These are phyloP conservation scores for Esox lucius DNA, from an alignment of 2,797 vertebrate genomes.

Conservation along the genomic window DNA sequence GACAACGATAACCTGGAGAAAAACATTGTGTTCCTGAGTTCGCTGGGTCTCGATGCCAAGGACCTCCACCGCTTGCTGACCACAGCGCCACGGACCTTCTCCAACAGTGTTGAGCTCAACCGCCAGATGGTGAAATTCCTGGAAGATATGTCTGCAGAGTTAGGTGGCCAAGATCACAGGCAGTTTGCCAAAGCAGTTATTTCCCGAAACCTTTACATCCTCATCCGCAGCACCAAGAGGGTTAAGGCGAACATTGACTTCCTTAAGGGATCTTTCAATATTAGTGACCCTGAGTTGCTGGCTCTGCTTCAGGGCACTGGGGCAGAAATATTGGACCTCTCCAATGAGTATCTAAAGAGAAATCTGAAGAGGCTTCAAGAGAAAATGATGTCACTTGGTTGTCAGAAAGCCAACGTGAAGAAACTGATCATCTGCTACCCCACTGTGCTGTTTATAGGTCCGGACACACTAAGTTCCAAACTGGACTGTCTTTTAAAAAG, in stretches of 20 bases:
- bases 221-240: constrained; percentile 79
- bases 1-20: constrained; percentile 77
- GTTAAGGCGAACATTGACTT: constrained; percentile 69
- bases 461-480: constrained; percentile 71
- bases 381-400: constrained; percentile 67
- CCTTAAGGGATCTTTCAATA: constrained; percentile 62
- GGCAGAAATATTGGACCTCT: constrained; percentile 74
- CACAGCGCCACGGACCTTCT: constrained; percentile 78
- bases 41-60: constrained; percentile 70
- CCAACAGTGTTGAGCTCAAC: constrained; percentile 79
- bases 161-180: constrained; percentile 64
- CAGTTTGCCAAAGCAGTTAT: constrained; percentile 72
- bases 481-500: constrained; percentile 72
- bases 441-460: constrained; percentile 66
- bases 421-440: constrained; percentile 67
- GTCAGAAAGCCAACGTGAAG: constrained; percentile 53
- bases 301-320: constrained; percentile 66
- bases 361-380: constrained; percentile 66
- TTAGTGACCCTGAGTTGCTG: constrained; percentile 68
- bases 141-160: constrained; percentile 59
- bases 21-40: constrained; percentile 76
- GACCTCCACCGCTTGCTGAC: constrained; percentile 74
- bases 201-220: constrained; percentile 78
- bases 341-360: constrained; percentile 70
- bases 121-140: constrained; percentile 74